A percentile compares a stretch with the other conserved stretches of the same genome.
phyloP scores from a whole-genome alignment of 2,113 vertebrate genomes.

The Channa maculata region DNA sequence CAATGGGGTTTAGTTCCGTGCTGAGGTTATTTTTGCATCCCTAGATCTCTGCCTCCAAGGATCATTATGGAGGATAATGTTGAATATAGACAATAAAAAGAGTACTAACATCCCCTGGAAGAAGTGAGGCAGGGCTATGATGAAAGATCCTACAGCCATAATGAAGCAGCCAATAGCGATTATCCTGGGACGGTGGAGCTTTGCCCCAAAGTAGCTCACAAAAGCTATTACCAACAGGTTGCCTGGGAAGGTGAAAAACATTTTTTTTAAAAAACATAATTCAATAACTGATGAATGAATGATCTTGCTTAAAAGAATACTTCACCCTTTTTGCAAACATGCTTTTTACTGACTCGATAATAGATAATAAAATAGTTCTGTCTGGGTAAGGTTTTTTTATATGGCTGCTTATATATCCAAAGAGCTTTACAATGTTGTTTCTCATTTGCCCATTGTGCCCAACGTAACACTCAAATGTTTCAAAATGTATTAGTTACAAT shows the following conservation, averaged over 20 bases:
- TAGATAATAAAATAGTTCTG: no score
- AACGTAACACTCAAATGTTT: no score
- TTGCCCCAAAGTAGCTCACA: constrained; percentile 97
- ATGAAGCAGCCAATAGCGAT: constrained; percentile 91
- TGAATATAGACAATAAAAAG: neutral
- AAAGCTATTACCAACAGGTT: constrained; percentile 93
- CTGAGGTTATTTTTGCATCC: no score
- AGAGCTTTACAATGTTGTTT: no score
- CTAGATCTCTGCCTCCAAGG: no score
- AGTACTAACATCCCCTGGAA: constrained; percentile 91
- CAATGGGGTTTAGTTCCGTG: no score
- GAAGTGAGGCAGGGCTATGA: constrained; percentile 91
- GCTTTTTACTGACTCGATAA: neutral
- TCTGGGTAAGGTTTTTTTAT: no score
- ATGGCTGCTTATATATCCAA: no score
- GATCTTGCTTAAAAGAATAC: neutral
- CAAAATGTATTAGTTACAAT: no score
- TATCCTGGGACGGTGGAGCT: constrained; percentile 92
- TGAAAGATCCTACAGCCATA: constrained; percentile 89
- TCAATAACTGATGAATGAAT: neutral
- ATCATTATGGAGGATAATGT: no score
- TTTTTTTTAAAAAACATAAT: neutral
- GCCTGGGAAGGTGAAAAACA: constrained; percentile 76
- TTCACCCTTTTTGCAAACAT: neutral
- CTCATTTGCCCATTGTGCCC: no score